A percentile compares a stretch with the other conserved stretches of the same genome.
Conservation (phyloP, 1,140 invertebrate species). For the Drosophila nannoptera region DNA sequence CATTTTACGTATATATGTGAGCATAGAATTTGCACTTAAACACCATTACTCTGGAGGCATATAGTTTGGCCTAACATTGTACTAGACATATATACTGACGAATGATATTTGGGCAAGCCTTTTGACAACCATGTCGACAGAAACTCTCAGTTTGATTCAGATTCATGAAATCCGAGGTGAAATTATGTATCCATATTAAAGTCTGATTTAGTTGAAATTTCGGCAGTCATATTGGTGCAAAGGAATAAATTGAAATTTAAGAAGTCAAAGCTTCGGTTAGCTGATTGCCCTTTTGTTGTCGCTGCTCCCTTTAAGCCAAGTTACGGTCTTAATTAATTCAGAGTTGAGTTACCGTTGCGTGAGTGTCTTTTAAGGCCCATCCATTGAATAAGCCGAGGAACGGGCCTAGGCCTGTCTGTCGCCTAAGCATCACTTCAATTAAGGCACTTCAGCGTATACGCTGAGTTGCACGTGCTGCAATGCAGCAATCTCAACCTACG, state of each 20-base stretch:
- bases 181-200: too few relatives aligned
- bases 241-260: background rate
- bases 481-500: constrained; percentile 28
- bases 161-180: too few relatives aligned
- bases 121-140: too few relatives aligned
- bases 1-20: too few relatives aligned
- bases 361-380: constrained; percentile 5
- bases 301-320: constrained; percentile 30
- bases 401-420: constrained; percentile 31
- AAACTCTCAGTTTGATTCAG: too few relatives aligned
- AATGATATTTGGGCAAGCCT: too few relatives aligned
- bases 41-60: too few relatives aligned
- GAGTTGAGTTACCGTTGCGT: constrained; percentile 19
- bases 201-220: too few relatives aligned
- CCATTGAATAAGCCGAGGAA: constrained; percentile 9
- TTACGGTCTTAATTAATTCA: constrained; percentile 66
- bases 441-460: constrained; percentile 56
- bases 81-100: too few relatives aligned
- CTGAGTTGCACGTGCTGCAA: constrained; percentile 52
- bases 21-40: too few relatives aligned
- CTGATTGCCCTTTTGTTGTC: constrained; percentile 20
- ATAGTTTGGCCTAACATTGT: too few relatives aligned
- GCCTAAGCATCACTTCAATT: constrained; percentile 69
- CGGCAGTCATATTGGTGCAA: background rate
- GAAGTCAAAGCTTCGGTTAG: background rate